Conservation (phyloP, 2,888 invertebrate species). For the Subacronicta megacephala region DNA sequence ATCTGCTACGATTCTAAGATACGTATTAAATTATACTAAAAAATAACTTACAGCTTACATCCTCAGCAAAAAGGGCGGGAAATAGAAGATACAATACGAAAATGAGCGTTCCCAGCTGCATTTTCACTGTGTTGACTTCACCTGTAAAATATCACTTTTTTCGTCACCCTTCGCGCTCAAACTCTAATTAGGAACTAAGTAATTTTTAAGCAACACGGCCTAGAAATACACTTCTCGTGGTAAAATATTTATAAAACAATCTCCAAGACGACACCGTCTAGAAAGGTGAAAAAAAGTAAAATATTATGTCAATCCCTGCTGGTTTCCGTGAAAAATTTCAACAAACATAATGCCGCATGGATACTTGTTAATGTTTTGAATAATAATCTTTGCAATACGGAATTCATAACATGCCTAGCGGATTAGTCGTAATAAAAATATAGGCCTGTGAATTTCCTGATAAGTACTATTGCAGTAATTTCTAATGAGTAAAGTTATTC, state of each 20-base stretch:
- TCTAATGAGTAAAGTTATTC: neutral
- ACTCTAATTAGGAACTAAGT: conserved; percentile 38
- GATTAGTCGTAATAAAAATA: conserved; percentile 12
- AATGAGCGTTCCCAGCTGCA: conserved; percentile 68
- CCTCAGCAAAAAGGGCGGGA: conserved; percentile 73
- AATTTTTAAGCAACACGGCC: conserved; percentile 35
- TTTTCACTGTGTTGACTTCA: conserved; percentile 57
- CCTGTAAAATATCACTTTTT: conserved; percentile 40
- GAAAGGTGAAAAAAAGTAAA: conserved; percentile 63
- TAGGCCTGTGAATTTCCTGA: neutral
- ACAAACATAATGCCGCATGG: conserved; percentile 62
- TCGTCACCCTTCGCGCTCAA: conserved; percentile 22
- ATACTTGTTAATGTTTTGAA: conserved; percentile 39
- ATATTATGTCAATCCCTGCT: conserved; percentile 71
- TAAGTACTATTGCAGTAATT: neutral
- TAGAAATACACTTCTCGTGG: conserved; percentile 74
- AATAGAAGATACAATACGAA: conserved; percentile 67
- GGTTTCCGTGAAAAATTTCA: conserved; percentile 68
- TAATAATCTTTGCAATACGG: conserved; percentile 23
- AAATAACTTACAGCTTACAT: conserved; percentile 82
- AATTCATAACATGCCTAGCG: conserved; percentile 7
- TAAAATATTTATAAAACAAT: conserved; percentile 79
- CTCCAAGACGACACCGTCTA: conserved; percentile 64
- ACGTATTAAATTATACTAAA: neutral
- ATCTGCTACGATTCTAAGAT: too few species aligned